These are phyloP conservation scores for Grammomys surdaster DNA, from an alignment of 2,113 vertebrate species.

Conservation along the genomic window DNA sequence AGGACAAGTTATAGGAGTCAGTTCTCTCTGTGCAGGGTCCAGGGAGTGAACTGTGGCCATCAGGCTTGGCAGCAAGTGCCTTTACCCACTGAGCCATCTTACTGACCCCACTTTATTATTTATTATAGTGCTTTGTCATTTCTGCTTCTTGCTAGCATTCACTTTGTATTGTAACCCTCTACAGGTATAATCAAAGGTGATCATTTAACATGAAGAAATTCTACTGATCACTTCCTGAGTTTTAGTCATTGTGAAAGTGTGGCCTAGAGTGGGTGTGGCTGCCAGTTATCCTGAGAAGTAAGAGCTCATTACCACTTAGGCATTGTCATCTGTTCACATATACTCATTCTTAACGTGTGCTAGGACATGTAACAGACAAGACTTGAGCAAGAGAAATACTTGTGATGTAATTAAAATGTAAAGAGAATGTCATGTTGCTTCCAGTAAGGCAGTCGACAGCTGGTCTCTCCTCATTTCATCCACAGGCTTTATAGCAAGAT, in stretches of 20 bases:
- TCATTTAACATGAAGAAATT: slow-evolving; percentile 24
- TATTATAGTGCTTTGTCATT: background rate
- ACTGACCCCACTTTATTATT: background rate
- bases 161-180: background rate
- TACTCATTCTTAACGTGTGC: slow-evolving; percentile 19
- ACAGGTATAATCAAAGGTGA: background rate
- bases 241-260: slow-evolving; percentile 31
- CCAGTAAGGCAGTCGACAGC: background rate
- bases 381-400: slow-evolving; percentile 30
- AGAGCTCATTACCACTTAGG: background rate
- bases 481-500: background rate
- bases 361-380: slow-evolving; percentile 5
- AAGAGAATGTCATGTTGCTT: background rate
- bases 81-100: background rate
- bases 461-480: background rate
- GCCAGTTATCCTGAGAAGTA: background rate
- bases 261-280: background rate
- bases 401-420: background rate
- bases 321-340: background rate
- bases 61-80: background rate
- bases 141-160: slow-evolving; percentile 26
- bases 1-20: background rate
- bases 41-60: background rate
- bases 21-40: background rate
- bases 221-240: background rate